Evolutionary conservation across 2,888 invertebrate genomes (phyloP), one percentile per base, ranked within the genome.

Genomic region (Noctua comes): DNA sequence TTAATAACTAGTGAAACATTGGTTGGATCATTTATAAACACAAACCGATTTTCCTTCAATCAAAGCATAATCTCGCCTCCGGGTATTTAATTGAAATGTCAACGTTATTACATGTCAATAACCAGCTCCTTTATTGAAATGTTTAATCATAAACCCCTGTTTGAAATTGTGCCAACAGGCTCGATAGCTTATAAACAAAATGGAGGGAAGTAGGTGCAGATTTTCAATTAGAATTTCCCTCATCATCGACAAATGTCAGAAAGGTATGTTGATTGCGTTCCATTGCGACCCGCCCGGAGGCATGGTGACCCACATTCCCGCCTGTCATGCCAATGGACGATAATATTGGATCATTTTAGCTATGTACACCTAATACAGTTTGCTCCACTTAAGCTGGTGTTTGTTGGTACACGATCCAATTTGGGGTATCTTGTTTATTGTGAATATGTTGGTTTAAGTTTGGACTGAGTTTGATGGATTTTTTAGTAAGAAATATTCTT

Each of bases 251-350:
- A 88, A 88, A 87, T 77, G 88, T 87, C 84, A 83, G 88, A 86
- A 87, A 91, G 92, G 91, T 92, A 94, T 92, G 92, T 90, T 91
- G 91, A 93, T 93, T 91, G 91, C 92, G 91, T 93, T 93, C 93
- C 93, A 86, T 88, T 92, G 91, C 77, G 85, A 85, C 84, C 91
- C 91, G 92, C 90, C 91, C 91, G 91, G 91, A 93, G 92, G 93
- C 90, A 93, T 92, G 91, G 88, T 91, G 95, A 93, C 95, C 95
- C 89, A 92, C 92, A 95, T 96, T 87, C 83, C 86, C 71, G 65
- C 69, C 84, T 83, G 73, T 82, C 85, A 79, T 68, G 75, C 80
- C 84, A 85, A 89, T 91, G 86, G 86, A 86, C 88, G 86, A 88
- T 87, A 86, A 76, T 84, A 88, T 90, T 88, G 86, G 89, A 88